phyloP scores from a whole-genome alignment of 2,888 invertebrate genomes.

The Cephus nigrinus region DNA sequence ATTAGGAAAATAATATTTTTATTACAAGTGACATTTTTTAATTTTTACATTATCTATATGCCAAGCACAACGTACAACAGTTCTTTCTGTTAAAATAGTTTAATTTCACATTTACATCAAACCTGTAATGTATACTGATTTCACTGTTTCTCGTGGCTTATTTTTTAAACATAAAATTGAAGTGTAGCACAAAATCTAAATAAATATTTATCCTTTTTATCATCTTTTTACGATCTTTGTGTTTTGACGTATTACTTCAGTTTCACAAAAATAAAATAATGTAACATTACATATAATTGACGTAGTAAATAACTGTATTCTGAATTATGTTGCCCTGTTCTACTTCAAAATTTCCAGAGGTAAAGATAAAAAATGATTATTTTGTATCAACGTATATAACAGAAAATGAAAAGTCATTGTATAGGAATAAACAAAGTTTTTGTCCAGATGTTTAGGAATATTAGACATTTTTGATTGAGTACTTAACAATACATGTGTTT shows the following conservation, averaged over 20 bases:
- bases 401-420: neutral
- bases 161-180: neutral
- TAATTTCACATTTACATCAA: neutral
- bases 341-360: neutral
- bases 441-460: neutral
- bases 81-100: neutral
- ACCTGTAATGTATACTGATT: neutral
- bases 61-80: neutral
- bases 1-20: slow-evolving; percentile 7
- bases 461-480: neutral
- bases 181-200: neutral
- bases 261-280: neutral
- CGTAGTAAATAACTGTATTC: neutral
- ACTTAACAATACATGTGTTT: slow-evolving; percentile 11
- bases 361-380: neutral
- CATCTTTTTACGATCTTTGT: neutral
- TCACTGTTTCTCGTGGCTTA: neutral
- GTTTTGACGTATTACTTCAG: neutral
- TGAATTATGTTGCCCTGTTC: neutral
- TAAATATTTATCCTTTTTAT: neutral
- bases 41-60: slow-evolving; percentile 1
- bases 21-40: slow-evolving; percentile 10
- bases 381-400: neutral
- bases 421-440: neutral
- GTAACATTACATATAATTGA: neutral